Evolutionary conservation across 1,140 invertebrate species (phyloP).

Genomic region (Nasonia longicornis): DNA sequence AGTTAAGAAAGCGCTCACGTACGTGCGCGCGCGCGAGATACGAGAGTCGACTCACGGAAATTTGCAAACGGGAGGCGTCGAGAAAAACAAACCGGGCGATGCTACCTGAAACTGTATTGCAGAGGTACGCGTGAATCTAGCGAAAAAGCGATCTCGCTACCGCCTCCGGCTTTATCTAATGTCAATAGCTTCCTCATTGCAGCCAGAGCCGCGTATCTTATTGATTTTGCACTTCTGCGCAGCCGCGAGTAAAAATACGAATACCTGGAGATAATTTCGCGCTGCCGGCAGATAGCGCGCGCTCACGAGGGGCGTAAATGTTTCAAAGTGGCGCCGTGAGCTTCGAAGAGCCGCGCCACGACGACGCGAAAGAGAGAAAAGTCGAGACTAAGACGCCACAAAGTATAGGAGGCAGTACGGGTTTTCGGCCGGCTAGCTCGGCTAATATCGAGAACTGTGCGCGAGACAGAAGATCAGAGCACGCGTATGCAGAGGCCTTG

Average conservation of each 20-base stretch:
- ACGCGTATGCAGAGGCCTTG: conserved; percentile 57
- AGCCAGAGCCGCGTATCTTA: neutral
- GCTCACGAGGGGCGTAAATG: conserved; percentile 2
- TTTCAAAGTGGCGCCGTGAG: conserved; percentile 43
- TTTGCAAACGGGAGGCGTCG: neutral
- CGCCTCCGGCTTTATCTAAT: conserved; percentile 50
- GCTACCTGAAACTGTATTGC: neutral
- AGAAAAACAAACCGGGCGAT: neutral
- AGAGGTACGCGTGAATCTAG: neutral
- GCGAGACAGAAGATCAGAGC: conserved; percentile 47
- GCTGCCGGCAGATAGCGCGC: conserved; percentile 37
- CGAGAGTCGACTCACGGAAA: neutral
- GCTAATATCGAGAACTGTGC: conserved; percentile 50
- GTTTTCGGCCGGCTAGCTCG: conserved; percentile 56
- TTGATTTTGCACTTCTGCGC: neutral
- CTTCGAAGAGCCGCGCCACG: no score
- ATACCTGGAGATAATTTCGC: conserved; percentile 59
- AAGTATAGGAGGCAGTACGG: conserved; percentile 30
- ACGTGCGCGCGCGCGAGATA: conserved; percentile 32
- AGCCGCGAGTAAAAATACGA: conserved; percentile 49
- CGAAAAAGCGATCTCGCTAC: conserved; percentile 20
- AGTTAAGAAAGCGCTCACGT: conserved; percentile 45
- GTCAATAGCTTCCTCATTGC: conserved; percentile 55
- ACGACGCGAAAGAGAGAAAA: no score
- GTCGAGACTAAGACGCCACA: conserved; percentile 43